phyloP scores from a whole-genome alignment of 2,888 invertebrate species.

The Stegophylla sp. region DNA sequence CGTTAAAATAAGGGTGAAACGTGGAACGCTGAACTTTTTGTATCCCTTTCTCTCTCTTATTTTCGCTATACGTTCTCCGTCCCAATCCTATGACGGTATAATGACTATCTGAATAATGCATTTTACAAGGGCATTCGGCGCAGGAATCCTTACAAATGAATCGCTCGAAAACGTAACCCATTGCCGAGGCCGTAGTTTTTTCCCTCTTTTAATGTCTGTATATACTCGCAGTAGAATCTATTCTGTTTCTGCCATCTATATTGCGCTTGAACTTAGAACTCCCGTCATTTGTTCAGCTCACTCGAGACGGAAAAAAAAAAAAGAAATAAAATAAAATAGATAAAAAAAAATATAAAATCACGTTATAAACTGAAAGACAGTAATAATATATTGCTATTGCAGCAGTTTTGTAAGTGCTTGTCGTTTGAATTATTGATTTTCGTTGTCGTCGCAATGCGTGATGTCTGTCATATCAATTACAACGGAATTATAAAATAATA shows the following conservation, averaged over 20 bases:
- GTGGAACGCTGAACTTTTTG: conserved; percentile 51
- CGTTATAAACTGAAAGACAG: neutral
- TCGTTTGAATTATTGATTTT: neutral
- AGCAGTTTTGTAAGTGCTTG: neutral
- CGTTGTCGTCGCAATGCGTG: no score
- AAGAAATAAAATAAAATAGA: no score
- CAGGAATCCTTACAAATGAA: conserved; percentile 46
- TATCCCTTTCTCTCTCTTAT: neutral
- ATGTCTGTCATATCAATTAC: neutral
- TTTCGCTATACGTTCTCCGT: no score
- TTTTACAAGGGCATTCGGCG: conserved; percentile 44
- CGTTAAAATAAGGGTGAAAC: conserved; percentile 34
- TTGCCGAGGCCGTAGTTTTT: conserved; percentile 24
- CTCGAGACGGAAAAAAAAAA: conserved; percentile 15
- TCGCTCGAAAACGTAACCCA: conserved; percentile 38
- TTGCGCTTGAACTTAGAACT: conserved; percentile 28
- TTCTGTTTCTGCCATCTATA: no score
- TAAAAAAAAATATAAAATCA: conserved; percentile 10
- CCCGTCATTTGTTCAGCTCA: conserved; percentile 1
- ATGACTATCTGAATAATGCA: conserved; percentile 56
- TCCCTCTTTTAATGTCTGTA: conserved; percentile 9
- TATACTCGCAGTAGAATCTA: neutral
- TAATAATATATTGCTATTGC: neutral
- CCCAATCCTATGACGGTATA: conserved; percentile 27
- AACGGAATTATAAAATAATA: no score